phyloP scores from a whole-genome alignment of 2,113 vertebrate species.

The Scartelaos histophorus region DNA sequence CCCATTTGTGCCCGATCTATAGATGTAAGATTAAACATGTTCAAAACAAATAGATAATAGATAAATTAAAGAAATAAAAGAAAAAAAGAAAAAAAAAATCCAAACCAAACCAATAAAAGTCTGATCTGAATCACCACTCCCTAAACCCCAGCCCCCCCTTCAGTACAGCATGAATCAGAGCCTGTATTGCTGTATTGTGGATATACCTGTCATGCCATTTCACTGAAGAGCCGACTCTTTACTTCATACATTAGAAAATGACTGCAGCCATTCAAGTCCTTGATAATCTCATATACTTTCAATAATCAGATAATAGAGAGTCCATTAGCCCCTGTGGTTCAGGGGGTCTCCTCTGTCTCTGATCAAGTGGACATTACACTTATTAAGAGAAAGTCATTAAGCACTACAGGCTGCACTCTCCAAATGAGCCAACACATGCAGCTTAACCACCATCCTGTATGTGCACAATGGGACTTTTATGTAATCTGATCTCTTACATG shows the following conservation, averaged over 20 bases:
- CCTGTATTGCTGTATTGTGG: too few species aligned
- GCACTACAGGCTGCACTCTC: not conserved
- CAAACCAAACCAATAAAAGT: too few species aligned
- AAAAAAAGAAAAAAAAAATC: too few species aligned
- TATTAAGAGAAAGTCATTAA: slow-evolving; percentile 14
- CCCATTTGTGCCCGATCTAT: too few species aligned
- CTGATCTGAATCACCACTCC: too few species aligned
- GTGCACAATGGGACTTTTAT: not conserved
- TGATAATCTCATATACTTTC: not conserved
- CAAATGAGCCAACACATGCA: not conserved
- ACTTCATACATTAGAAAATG: not conserved
- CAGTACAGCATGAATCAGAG: too few species aligned
- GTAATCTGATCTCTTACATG: not conserved
- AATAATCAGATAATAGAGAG: not conserved
- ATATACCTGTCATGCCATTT: too few species aligned
- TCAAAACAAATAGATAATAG: too few species aligned
- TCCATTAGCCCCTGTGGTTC: not conserved
- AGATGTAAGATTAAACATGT: too few species aligned
- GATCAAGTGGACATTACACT: slow-evolving; percentile 15
- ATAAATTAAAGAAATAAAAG: too few species aligned
- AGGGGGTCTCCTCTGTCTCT: not conserved
- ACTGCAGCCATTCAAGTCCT: not conserved
- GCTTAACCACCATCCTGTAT: not conserved
- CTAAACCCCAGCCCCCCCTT: too few species aligned
- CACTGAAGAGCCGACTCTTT: too few species aligned